Conservation (phyloP, 2,113 vertebrate species). For the Tragelaphus imberbis region DNA sequence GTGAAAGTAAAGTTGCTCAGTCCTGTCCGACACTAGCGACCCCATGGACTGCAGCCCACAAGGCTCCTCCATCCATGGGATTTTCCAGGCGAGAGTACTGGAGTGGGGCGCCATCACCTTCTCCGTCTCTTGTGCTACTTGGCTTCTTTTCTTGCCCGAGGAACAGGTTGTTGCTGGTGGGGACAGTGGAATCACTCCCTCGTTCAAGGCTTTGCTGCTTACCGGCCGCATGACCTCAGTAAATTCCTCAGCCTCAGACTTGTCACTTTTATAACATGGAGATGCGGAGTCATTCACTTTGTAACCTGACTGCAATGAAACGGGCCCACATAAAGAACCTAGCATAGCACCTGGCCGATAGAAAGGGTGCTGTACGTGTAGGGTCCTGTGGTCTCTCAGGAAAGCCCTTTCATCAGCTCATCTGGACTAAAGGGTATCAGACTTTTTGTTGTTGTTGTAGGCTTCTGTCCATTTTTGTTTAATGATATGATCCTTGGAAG, state of each 20-base stretch:
- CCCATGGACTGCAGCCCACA: too few relatives aligned
- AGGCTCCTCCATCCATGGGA: too few relatives aligned
- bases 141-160: neutral
- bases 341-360: too few relatives aligned
- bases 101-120: too few relatives aligned
- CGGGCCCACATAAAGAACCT: neutral
- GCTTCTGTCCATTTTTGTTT: neutral
- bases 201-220: neutral
- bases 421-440: neutral
- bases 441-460: neutral
- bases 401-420: neutral
- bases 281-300: neutral
- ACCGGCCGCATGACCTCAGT: neutral
- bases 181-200: neutral
- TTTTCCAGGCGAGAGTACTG: too few relatives aligned
- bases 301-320: neutral
- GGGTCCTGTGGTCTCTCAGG: neutral
- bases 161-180: neutral
- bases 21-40: fast-evolving
- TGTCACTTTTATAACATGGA: neutral
- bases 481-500: neutral
- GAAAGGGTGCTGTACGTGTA: fast-evolving
- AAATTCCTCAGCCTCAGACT: neutral
- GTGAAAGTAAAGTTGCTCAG: too few relatives aligned
- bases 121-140: neutral